A percentile compares a stretch with the other conserved stretches of the same genome.
Evolutionary conservation across 2,113 vertebrate species (phyloP).

Genomic region (Sinocyclocheilus maitianheensis): DNA sequence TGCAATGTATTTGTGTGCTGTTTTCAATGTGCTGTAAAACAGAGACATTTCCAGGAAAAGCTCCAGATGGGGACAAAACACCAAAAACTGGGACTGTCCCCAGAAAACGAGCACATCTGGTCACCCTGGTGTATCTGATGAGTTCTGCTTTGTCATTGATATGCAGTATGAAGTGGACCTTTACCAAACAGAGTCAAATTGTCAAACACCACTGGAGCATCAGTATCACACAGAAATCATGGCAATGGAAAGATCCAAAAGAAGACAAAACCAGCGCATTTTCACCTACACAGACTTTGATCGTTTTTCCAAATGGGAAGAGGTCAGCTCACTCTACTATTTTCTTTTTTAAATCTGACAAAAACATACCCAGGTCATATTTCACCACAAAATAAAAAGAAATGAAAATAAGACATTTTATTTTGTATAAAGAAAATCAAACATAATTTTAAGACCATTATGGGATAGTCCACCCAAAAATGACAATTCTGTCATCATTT

Average conservation of each 20-base stretch:
- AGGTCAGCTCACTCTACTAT: slow-evolving; percentile 71
- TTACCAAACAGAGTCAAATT: slow-evolving; percentile 81
- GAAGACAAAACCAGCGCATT: slow-evolving; percentile 83
- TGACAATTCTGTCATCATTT: too few species aligned
- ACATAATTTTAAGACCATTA: too few species aligned
- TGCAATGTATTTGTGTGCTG: background rate
- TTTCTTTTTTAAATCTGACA: too few species aligned
- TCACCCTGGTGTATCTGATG: background rate
- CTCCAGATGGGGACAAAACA: background rate
- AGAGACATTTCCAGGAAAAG: too few species aligned
- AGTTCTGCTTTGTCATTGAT: background rate
- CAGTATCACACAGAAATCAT: slow-evolving; percentile 87
- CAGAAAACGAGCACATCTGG: background rate
- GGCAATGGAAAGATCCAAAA: slow-evolving; percentile 75
- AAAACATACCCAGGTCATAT: too few species aligned
- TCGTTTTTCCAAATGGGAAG: slow-evolving; percentile 86
- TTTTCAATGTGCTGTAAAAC: background rate
- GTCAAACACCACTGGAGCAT: slow-evolving; percentile 87
- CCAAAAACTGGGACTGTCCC: too few species aligned
- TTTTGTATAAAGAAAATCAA: too few species aligned
- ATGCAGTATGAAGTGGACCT: slow-evolving; percentile 90
- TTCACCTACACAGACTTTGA: slow-evolving; percentile 95
- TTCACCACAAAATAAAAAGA: too few species aligned
- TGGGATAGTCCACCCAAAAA: too few species aligned
- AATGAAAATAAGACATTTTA: background rate